Evolutionary conservation across 2,888 invertebrate genomes (phyloP).

Genomic region (Melanostoma mellinum): DNA sequence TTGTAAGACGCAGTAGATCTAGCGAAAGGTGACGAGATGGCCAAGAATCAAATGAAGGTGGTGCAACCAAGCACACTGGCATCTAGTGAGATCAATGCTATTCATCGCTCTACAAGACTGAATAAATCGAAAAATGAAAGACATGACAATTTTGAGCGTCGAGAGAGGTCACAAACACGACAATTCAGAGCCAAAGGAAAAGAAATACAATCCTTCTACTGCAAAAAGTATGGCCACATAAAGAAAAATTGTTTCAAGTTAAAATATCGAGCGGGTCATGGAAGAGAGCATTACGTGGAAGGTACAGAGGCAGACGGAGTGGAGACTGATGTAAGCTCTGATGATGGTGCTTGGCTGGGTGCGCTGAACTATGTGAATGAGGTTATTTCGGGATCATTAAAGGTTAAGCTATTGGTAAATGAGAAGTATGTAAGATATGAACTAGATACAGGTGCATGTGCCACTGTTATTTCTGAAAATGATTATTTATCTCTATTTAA

Average conservation of each 20-base stretch:
- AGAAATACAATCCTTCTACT: too few relatives aligned
- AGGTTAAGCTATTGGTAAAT: slow-evolving; percentile 31
- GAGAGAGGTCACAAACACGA: too few relatives aligned
- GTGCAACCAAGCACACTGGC: not conserved
- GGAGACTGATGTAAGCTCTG: slow-evolving; percentile 12
- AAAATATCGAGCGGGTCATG: not conserved
- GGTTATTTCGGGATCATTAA: not conserved
- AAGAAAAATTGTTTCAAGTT: slow-evolving; percentile 22
- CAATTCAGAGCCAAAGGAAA: too few relatives aligned
- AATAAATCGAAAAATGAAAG: slow-evolving; percentile 1
- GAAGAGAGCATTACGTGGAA: slow-evolving; percentile 10
- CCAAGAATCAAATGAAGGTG: too few relatives aligned
- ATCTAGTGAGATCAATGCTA: not conserved
- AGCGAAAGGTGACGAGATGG: too few relatives aligned
- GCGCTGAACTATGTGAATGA: not conserved
- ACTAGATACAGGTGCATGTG: slow-evolving; percentile 26
- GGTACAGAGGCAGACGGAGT: not conserved
- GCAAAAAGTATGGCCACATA: slow-evolving; percentile 1
- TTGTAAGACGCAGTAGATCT: too few relatives aligned
- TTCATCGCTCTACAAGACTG: not conserved
- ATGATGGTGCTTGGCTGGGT: slow-evolving; percentile 27
- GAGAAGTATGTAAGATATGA: slow-evolving; percentile 26
- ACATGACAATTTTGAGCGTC: not conserved
- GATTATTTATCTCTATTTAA: slow-evolving; percentile 16
- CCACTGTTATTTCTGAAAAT: slow-evolving; percentile 14